phyloP scores from a whole-genome alignment of 2,888 invertebrate species.

The Oxytorus armatus region DNA sequence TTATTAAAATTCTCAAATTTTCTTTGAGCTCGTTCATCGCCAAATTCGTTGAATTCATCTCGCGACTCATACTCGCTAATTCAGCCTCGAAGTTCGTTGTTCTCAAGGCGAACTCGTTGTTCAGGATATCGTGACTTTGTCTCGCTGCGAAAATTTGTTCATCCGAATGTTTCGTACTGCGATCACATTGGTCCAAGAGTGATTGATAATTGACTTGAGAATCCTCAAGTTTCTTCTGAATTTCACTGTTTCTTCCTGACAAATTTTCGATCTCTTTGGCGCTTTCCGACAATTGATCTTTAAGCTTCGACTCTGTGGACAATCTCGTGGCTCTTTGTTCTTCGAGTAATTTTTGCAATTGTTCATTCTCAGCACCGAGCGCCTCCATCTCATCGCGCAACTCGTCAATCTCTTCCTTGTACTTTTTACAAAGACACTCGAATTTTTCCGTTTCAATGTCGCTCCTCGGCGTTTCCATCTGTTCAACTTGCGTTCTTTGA shows the following conservation, averaged over 20 bases:
- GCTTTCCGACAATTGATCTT: conserved; percentile 58
- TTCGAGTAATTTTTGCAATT: conserved; percentile 86
- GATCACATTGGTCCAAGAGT: conserved; percentile 47
- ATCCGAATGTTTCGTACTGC: conserved; percentile 68
- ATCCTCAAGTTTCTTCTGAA: conserved; percentile 72
- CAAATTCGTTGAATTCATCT: conserved; percentile 58
- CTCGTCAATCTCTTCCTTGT: conserved; percentile 84
- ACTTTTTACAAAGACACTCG: conserved; percentile 68
- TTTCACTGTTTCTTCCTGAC: conserved; percentile 72
- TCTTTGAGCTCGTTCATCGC: conserved; percentile 63
- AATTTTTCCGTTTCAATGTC: not conserved
- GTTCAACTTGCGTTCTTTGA: not conserved
- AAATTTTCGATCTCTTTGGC: conserved; percentile 75
- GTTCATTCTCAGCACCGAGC: conserved; percentile 87
- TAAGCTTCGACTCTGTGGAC: conserved; percentile 67
- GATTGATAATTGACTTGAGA: conserved; percentile 40
- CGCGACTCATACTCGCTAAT: conserved; percentile 61
- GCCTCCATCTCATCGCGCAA: conserved; percentile 86
- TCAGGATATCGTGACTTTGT: conserved; percentile 73
- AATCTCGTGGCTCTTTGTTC: conserved; percentile 84
- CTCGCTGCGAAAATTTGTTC: conserved; percentile 73
- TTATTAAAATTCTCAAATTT: conserved; percentile 55
- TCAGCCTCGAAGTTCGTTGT: conserved; percentile 71
- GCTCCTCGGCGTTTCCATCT: conserved; percentile 2
- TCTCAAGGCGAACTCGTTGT: conserved; percentile 73